Evolutionary conservation across 2,797 vertebrate species (phyloP), one percentile per base, ranked within the genome.

Genomic region (Hoplostethus atlanticus): DNA sequence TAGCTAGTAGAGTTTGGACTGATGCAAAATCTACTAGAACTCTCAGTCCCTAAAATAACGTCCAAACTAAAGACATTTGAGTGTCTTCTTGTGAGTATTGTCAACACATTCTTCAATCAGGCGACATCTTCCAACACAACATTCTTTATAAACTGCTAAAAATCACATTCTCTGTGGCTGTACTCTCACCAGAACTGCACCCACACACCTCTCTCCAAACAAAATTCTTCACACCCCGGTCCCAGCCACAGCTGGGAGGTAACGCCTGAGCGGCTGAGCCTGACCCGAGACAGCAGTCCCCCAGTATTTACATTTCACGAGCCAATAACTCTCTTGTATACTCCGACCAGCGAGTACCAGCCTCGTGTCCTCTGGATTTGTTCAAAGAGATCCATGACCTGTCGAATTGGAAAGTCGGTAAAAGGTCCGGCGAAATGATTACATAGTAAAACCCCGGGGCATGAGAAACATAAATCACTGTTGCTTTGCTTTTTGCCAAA

Each of bases 201-300:
- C 28, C 28, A 48, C 25, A 47, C 51, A 42, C 34, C 69, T 64
- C 60, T 64, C 30, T 57, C 52, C 34, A 76, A 69, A 76, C 66
- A 68, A 21, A 74, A 76, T 50, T 70, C 50, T 47, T 60, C 36
- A 73, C 57, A 70, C 52, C 61, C 48, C 31, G 13, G 31, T 6
- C 46, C 31, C 64, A 66, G 67, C 73, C 73, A 67, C 79, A 61
- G 56, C 80, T 72, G 46, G 53, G 63, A 30, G 81, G 84, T 76
- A 80, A 84, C 84, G 76, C 66, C 76, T n/a, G 64, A 30, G 56
- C 34, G 48, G 25, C 73, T 75, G 83, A 87, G 50, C 11, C 36
- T 42, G 73, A 76, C 83, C 84, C 83, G 64, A 54, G 69, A 56
- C 59, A 68, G 52, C 64, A 73, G 70, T 54, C 52, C 59, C 47